Evolutionary conservation across 2,113 vertebrate genomes (phyloP).

Genomic region (Chaenogobius annularis): DNA sequence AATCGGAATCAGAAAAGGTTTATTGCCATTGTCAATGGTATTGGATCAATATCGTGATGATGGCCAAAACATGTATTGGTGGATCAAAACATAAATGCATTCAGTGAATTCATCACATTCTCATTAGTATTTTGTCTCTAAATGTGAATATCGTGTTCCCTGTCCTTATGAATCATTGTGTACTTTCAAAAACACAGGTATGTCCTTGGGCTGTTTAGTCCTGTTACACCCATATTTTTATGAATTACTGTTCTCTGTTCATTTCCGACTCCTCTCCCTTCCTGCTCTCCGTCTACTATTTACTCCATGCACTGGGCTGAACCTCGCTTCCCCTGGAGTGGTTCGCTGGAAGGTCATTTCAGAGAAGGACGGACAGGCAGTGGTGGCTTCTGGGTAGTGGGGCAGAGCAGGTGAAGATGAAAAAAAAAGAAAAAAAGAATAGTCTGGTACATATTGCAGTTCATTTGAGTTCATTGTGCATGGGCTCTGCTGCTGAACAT

Average conservation of each 20-base stretch:
- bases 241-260: constrained; percentile 10
- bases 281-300: constrained; percentile 16
- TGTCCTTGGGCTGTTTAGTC: not conserved
- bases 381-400: constrained; percentile 20
- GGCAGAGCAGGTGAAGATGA: constrained; percentile 19
- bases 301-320: constrained; percentile 51
- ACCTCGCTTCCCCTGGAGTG: constrained; percentile 27
- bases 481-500: constrained; percentile 30
- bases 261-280: constrained; percentile 16
- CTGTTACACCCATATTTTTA: not conserved
- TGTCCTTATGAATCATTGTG: not conserved
- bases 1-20: no score
- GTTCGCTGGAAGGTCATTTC: constrained; percentile 42
- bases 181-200: not conserved
- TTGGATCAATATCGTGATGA: no score
- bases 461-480: constrained; percentile 18
- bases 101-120: no score
- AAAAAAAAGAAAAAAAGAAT: constrained; percentile 9
- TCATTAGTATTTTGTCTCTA: no score
- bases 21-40: no score
- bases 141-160: no score
- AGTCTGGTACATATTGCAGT: constrained; percentile 49
- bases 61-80: no score
- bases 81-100: no score
- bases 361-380: constrained; percentile 14